These are phyloP conservation scores for Myotis planiceps DNA, from an alignment of 2,797 vertebrate genomes.

Conservation along the genomic window DNA sequence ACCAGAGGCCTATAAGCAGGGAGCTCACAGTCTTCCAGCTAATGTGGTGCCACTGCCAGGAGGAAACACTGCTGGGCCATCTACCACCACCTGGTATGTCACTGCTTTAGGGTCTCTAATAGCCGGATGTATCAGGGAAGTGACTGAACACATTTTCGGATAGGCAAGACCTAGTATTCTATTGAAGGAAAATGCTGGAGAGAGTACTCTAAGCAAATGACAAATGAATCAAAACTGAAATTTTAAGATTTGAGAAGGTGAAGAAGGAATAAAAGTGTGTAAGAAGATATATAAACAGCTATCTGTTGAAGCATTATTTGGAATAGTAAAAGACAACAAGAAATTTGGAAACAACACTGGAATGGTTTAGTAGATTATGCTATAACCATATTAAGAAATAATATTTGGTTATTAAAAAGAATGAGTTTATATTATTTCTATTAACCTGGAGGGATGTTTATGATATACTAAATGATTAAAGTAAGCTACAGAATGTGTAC, in stretches of 20 bases:
- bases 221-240: slow-evolving; percentile 19
- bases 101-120: not conserved
- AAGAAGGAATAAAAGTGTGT: not conserved
- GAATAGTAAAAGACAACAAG: not conserved
- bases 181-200: not conserved
- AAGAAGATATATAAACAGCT: not conserved
- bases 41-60: not conserved
- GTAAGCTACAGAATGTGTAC: not conserved
- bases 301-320: not conserved
- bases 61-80: not conserved
- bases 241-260: not conserved
- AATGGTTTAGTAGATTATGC: not conserved
- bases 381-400: not conserved
- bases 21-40: not conserved
- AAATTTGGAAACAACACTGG: not conserved
- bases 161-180: not conserved
- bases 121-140: not conserved
- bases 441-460: not conserved
- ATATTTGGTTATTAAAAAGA: slow-evolving; percentile 2
- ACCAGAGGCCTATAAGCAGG: not conserved
- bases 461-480: slow-evolving; percentile 23
- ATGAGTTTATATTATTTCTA: not conserved
- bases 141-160: not conserved
- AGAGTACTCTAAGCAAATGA: not conserved
- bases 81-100: not conserved